Conservation (phyloP, 37 sponge, comb jelly and placozoan genomes). For the Eunapius fragilis region DNA sequence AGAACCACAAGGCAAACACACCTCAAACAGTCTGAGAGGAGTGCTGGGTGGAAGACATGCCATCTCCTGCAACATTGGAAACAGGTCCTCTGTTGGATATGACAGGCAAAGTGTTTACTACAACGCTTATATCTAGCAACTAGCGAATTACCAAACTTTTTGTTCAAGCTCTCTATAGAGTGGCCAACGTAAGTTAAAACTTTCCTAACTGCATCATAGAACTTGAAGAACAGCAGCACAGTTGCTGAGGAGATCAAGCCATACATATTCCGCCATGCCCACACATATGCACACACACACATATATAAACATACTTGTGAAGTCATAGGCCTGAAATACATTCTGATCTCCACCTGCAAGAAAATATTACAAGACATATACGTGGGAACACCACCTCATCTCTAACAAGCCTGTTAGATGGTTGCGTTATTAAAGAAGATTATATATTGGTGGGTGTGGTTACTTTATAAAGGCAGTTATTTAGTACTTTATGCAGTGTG, state of each 20-base stretch:
- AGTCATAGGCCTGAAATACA: conserved; percentile 42
- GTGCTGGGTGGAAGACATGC: conserved; percentile 60
- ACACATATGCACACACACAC: background rate
- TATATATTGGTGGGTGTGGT: no score
- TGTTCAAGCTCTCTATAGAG: conserved; percentile 44
- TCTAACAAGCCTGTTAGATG: no score
- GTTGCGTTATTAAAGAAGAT: no score
- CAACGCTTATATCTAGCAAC: background rate
- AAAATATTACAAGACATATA: background rate
- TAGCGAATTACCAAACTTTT: conserved; percentile 58
- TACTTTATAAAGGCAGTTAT: no score
- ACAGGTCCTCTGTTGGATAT: conserved; percentile 56
- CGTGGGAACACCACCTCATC: no score
- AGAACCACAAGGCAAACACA: conserved; percentile 1
- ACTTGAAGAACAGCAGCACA: conserved; percentile 90
- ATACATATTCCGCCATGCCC: background rate
- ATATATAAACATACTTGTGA: conserved; percentile 26
- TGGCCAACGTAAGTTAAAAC: conserved; percentile 72
- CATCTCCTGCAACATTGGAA: conserved; percentile 49
- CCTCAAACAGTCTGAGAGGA: conserved; percentile 79
- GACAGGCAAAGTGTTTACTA: background rate
- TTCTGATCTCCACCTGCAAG: conserved; percentile 37
- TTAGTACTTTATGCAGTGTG: no score
- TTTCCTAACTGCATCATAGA: conserved; percentile 71
- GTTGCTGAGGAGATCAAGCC: conserved; percentile 40